These are phyloP conservation scores for Arothron firmamentum DNA, from an alignment of 2,113 vertebrate species.

Conservation along the genomic window DNA sequence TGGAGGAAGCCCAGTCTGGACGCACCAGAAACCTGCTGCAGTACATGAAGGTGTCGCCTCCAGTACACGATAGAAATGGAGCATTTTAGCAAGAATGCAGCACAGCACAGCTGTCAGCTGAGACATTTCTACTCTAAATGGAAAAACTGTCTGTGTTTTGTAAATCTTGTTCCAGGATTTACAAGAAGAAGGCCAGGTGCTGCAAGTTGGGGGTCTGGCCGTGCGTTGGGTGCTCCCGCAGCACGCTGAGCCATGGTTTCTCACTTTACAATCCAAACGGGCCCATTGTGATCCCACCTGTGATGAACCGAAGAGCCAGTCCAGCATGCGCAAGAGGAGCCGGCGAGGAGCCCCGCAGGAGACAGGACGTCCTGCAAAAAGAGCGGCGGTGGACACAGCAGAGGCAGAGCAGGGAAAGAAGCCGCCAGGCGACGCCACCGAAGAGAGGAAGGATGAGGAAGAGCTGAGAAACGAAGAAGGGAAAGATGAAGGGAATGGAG, in stretches of 20 bases:
- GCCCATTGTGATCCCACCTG: not conserved
- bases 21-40: slow-evolving; percentile 63
- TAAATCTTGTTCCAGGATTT: slow-evolving; percentile 44
- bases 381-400: not conserved
- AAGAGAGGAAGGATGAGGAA: not conserved
- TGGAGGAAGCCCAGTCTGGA: slow-evolving; percentile 54
- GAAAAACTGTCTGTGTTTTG: not conserved
- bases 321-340: slow-evolving; percentile 44
- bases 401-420: not conserved
- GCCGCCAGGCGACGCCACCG: not conserved
- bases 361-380: slow-evolving; percentile 11
- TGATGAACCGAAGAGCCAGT: not conserved
- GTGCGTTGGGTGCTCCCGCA: slow-evolving; percentile 52
- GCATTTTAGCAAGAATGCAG: not conserved
- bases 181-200: slow-evolving; percentile 43
- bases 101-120: not conserved
- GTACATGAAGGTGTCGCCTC: slow-evolving; percentile 58
- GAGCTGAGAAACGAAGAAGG: slow-evolving; percentile 1
- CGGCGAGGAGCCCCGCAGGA: not conserved
- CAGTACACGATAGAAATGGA: not conserved
- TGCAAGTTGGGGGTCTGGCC: slow-evolving; percentile 42
- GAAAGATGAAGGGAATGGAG: slow-evolving; percentile 1
- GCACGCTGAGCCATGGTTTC: slow-evolving; percentile 60
- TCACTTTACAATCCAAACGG: slow-evolving; percentile 43
- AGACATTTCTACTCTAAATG: not conserved